Evolutionary conservation across 2,888 invertebrate genomes (phyloP).

Genomic region (Rapana venosa): DNA sequence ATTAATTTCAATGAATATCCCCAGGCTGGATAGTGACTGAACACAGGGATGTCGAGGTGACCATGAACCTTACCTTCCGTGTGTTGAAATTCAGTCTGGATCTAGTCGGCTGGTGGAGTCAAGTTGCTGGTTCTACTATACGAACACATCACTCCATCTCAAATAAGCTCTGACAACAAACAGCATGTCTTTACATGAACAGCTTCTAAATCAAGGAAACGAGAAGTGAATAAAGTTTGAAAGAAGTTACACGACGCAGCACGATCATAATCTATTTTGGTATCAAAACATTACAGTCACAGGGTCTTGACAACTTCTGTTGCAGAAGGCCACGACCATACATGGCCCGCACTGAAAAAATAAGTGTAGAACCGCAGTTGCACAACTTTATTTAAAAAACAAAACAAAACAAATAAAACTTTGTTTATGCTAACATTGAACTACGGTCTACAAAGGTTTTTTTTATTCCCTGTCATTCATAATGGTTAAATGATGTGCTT

Average conservation of each 20-base stretch:
- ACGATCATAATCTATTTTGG: conserved; percentile 22
- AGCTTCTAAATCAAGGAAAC: neutral
- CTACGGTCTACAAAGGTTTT: too few relatives aligned
- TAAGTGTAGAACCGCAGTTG: neutral
- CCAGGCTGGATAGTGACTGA: too few relatives aligned
- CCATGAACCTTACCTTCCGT: conserved; percentile 18
- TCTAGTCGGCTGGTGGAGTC: neutral
- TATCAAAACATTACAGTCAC: conserved; percentile 10
- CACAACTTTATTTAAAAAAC: neutral
- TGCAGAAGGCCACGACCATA: conserved; percentile 29
- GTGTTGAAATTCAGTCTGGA: too few relatives aligned
- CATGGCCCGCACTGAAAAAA: neutral
- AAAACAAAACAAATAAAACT: too few relatives aligned
- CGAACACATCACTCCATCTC: neutral
- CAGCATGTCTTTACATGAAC: neutral
- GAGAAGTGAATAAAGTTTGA: neutral
- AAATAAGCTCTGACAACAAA: neutral
- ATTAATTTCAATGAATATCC: too few relatives aligned
- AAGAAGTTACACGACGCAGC: neutral
- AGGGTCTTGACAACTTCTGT: conserved; percentile 6
- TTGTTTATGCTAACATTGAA: too few relatives aligned
- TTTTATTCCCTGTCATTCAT: too few relatives aligned
- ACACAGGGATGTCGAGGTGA: neutral
- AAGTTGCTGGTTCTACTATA: neutral
- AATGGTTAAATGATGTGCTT: too few relatives aligned